A percentile compares a stretch with the other conserved stretches of the same genome.
These are phyloP conservation scores for Picus viridis DNA, from an alignment of 2,797 vertebrate genomes.

Conservation along the genomic window DNA sequence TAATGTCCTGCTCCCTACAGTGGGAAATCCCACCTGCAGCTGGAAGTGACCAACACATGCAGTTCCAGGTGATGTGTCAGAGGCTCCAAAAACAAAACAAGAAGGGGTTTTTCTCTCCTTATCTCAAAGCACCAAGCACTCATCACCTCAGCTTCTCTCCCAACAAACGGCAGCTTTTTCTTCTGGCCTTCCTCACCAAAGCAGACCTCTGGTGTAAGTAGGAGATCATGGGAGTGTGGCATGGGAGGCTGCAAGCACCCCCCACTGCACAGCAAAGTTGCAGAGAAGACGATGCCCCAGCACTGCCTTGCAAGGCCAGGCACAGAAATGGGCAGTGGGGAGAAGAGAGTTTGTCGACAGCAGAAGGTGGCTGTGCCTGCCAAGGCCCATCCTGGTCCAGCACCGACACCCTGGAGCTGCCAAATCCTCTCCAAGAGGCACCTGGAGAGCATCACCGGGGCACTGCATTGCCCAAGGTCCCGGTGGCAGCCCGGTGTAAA, in stretches of 20 bases:
- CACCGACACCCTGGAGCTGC: neutral
- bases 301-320: neutral
- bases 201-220: neutral
- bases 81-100: neutral
- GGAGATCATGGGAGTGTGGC: neutral
- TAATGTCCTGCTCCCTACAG: neutral
- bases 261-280: neutral
- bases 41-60: neutral
- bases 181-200: neutral
- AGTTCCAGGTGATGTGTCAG: neutral
- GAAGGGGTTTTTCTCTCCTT: neutral
- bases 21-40: neutral
- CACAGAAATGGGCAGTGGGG: fast-evolving
- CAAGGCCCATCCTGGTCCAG: neutral
- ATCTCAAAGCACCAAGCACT: neutral
- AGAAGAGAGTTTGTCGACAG: neutral
- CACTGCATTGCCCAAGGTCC: neutral
- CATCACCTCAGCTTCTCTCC: neutral
- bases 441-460: fast-evolving
- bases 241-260: neutral
- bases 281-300: neutral
- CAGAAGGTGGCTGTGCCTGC: neutral
- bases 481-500: neutral
- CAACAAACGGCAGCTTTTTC: neutral
- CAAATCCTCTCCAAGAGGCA: neutral